Evolutionary conservation across 2,113 vertebrate species (phyloP), one percentile per base, ranked within the genome.

Genomic region (Erpornis zantholeuca): DNA sequence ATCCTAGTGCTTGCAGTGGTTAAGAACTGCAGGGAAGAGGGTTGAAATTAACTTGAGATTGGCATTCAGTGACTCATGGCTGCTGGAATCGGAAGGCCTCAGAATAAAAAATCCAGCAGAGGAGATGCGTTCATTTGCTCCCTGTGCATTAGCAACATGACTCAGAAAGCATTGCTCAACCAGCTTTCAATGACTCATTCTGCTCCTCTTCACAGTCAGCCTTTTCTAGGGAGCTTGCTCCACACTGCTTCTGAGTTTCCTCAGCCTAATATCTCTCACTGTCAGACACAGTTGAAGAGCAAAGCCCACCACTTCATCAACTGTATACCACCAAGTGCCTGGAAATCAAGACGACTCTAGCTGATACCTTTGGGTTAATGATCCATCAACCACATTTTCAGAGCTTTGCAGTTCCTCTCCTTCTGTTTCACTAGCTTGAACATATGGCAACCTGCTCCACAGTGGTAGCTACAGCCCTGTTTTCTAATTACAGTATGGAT

Each of bases 151-250:
- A 88, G 60, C 13, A 0, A 80, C 9, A 16, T 96, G 93, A 96
- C 86, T 95, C 96, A 97, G 86, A 95, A 86, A 92, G 93, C 60
- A 89, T 79, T 95, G 93, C 94, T 96, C 95, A 88, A 93, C 63
- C 92, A 68, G 93, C 77, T 68, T 54, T 27, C 86, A 90, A 1
- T 95, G 94, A 96, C 80, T 96, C 92, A 97, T 28, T 90, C 93
- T 35, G 69, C 57, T 88, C 64, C 52, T 66, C 78, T 94, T 75
- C 79, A 69, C 52, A 72, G 38, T 14, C 72, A 90, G 90, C 68
- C 92, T 88, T 78, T 90, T 68, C 82, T 90, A 68, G 23, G 38
- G 72, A 96, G 61, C 56, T 52, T 40, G 52, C 38, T 59, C 79
- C 65, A 13, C 17, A 7, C 78, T 19, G 42, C 5, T 79, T 49